Conservation (phyloP, 2,797 vertebrate genomes). For the Odontamblyopus rebecca region DNA sequence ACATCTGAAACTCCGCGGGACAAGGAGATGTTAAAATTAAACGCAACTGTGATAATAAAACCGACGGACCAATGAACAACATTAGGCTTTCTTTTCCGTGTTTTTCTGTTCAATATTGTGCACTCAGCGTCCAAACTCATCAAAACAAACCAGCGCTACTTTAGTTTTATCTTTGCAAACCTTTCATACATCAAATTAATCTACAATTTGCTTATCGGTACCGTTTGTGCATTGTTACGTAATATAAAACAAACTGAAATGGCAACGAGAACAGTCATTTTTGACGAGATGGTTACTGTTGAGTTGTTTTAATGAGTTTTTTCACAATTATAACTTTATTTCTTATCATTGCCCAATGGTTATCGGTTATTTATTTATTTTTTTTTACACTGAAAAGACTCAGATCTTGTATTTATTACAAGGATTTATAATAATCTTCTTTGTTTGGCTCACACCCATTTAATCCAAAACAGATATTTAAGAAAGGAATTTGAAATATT, state of each 20-base stretch:
- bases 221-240: background rate
- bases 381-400: no score
- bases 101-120: background rate
- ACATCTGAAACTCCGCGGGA: background rate
- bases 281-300: background rate
- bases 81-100: conserved; percentile 14
- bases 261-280: background rate
- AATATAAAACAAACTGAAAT: background rate
- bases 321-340: no score
- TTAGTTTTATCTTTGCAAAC: background rate
- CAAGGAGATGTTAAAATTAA: conserved; percentile 23
- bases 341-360: no score
- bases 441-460: no score
- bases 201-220: background rate
- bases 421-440: no score
- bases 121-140: background rate
- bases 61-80: conserved; percentile 36
- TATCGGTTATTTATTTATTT: no score
- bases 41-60: conserved; percentile 14
- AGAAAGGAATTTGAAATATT: no score
- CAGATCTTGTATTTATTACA: no score
- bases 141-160: background rate
- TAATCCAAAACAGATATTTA: no score
- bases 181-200: background rate
- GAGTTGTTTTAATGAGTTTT: background rate